Percentiles rank a stretch among this genome's conserved stretches.
These are phyloP conservation scores for Cettia cetti DNA, from an alignment of 2,113 vertebrate genomes.

Conservation along the genomic window DNA sequence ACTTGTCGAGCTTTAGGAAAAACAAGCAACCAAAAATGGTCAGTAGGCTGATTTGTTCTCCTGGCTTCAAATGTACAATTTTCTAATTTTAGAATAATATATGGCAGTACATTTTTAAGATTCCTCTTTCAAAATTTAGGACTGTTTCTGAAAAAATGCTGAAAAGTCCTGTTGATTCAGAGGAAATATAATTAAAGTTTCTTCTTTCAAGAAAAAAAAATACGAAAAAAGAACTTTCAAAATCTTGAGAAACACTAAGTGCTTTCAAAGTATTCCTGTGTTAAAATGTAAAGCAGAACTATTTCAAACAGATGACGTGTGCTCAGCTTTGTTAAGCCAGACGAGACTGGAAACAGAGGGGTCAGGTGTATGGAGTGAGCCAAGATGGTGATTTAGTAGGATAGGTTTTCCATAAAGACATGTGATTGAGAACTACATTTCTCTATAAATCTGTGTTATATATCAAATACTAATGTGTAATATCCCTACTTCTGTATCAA, in stretches of 20 bases:
- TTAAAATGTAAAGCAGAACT: not conserved
- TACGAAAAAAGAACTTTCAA: not conserved
- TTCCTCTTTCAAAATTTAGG: not conserved
- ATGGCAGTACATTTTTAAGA: not conserved
- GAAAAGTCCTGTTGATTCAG: not conserved
- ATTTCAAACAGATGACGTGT: not conserved
- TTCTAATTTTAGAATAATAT: not conserved
- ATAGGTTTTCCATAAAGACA: conserved; percentile 49
- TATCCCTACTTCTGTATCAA: conserved; percentile 44
- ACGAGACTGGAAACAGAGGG: not conserved
- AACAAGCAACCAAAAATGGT: not conserved
- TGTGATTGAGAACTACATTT: conserved; percentile 51
- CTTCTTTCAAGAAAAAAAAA: not conserved
- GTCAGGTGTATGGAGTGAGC: conserved; percentile 19
- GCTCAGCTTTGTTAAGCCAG: not conserved
- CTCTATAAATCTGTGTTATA: conserved; percentile 51
- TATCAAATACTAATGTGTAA: conserved; percentile 52
- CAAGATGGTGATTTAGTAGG: conserved; percentile 39
- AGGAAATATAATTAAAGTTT: not conserved
- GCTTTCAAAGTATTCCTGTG: not conserved
- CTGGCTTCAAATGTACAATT: not conserved
- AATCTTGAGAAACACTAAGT: not conserved
- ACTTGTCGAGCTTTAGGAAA: not conserved
- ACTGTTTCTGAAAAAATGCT: not conserved
- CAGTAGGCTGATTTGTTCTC: not conserved